Percentiles rank a stretch among this genome's conserved stretches.
Evolutionary conservation across 2,888 invertebrate species (phyloP).

Genomic region (Branchipolynoe longqiensis): DNA sequence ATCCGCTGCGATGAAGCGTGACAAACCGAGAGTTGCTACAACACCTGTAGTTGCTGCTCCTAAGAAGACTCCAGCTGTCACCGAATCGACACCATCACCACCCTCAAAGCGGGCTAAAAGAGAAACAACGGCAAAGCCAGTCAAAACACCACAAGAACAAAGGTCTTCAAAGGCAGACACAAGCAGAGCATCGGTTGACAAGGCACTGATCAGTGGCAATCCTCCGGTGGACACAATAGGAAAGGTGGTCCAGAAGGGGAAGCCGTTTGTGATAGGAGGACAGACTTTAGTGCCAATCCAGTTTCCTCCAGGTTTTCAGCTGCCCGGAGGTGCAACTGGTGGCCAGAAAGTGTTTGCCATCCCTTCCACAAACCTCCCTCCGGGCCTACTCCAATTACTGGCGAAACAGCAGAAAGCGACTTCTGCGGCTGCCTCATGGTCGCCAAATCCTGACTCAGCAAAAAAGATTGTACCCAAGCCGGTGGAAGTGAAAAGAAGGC

Average conservation of each 20-base stretch:
- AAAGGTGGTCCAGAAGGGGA: conserved; percentile 55
- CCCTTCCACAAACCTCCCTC: conserved; percentile 54
- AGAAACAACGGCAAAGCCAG: background rate
- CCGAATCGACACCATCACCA: no score
- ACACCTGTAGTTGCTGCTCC: background rate
- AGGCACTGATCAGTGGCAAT: background rate
- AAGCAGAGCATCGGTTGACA: background rate
- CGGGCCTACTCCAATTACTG: conserved; percentile 47
- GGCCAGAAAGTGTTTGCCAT: conserved; percentile 56
- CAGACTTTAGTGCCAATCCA: conserved; percentile 55
- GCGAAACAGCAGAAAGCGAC: conserved; percentile 26
- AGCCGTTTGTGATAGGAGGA: conserved; percentile 58
- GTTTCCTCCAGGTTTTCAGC: conserved; percentile 29
- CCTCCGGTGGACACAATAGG: background rate
- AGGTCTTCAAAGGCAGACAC: background rate
- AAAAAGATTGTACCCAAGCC: background rate
- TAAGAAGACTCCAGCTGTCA: background rate
- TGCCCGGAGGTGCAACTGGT: conserved; percentile 32
- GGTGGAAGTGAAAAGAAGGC: background rate
- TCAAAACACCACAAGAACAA: background rate
- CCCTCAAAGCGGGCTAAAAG: background rate
- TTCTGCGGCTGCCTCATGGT: background rate
- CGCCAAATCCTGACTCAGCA: background rate
- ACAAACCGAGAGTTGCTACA: background rate
- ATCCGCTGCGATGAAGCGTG: background rate